These are phyloP conservation scores for Sarcophaga variegata DNA, from an alignment of 2,888 invertebrate species.

Conservation along the genomic window DNA sequence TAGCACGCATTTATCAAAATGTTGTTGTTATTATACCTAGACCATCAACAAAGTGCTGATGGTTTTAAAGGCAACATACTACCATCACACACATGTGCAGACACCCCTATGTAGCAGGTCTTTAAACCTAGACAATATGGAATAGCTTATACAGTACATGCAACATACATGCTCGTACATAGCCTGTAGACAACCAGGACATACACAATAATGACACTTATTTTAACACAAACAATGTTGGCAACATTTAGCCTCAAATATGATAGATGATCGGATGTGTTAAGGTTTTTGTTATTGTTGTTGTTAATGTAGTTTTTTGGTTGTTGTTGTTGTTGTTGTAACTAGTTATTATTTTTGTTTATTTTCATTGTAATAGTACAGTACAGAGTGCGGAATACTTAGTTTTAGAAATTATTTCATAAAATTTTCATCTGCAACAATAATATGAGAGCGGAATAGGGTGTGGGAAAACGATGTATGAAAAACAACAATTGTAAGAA, in stretches of 20 bases:
- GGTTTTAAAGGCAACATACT: conserved; percentile 39
- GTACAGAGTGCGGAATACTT: conserved; percentile 35
- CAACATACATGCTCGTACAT: not conserved
- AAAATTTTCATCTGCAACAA: conserved; percentile 49
- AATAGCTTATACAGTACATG: not conserved
- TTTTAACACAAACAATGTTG: conserved; percentile 68
- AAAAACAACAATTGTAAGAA: not conserved
- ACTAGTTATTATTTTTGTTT: conserved; percentile 8
- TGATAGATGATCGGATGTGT: conserved; percentile 68
- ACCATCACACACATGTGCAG: not conserved
- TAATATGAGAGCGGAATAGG: conserved; percentile 14
- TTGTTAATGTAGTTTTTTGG: conserved; percentile 14
- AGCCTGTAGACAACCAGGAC: not conserved
- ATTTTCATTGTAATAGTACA: conserved; percentile 16
- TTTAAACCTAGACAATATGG: too few species aligned
- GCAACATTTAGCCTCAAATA: conserved; percentile 68
- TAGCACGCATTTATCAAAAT: conserved; percentile 63
- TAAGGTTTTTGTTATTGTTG: conserved; percentile 49
- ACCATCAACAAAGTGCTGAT: conserved; percentile 64
- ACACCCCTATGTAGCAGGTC: conserved; percentile 1
- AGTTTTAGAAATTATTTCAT: conserved; percentile 49
- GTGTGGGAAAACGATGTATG: not conserved
- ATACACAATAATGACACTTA: conserved; percentile 63
- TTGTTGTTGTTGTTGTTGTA: conserved; percentile 11
- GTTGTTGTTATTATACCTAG: conserved; percentile 57